A percentile compares a stretch with the other conserved stretches of the same genome.
Conservation (phyloP, 2,888 invertebrate species). For the Chironomus tentans region DNA sequence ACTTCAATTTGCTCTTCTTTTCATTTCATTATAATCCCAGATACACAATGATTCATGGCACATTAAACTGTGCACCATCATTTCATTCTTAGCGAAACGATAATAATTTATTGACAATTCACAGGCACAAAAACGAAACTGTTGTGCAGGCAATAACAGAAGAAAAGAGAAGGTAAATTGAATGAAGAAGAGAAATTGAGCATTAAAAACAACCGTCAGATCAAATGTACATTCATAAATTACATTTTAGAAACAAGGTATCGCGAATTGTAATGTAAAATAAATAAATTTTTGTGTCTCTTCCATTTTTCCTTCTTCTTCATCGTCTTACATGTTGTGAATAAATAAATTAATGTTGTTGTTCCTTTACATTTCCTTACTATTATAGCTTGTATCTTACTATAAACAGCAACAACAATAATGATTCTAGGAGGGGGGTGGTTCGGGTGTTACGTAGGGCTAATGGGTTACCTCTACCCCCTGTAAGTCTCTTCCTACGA, state of each 20-base stretch:
- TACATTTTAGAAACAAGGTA: neutral
- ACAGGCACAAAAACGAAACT: neutral
- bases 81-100: neutral
- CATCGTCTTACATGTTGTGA: neutral
- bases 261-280: slow-evolving; percentile 5
- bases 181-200: neutral
- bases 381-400: neutral
- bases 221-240: slow-evolving; percentile 4
- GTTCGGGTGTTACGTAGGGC: too few species aligned
- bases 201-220: neutral
- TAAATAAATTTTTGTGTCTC: slow-evolving; percentile 4
- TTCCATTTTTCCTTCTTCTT: neutral
- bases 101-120: neutral
- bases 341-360: neutral
- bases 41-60: neutral
- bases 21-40: too few species aligned
- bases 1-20: too few species aligned
- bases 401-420: neutral
- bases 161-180: neutral
- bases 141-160: neutral
- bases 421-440: neutral
- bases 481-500: too few species aligned
- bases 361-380: too few species aligned
- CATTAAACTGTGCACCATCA: neutral
- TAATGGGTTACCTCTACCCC: too few species aligned